Percentiles rank a stretch among this genome's conserved stretches.
phyloP scores from a whole-genome alignment of 2,113 vertebrate genomes.

The Gavialis gangeticus region DNA sequence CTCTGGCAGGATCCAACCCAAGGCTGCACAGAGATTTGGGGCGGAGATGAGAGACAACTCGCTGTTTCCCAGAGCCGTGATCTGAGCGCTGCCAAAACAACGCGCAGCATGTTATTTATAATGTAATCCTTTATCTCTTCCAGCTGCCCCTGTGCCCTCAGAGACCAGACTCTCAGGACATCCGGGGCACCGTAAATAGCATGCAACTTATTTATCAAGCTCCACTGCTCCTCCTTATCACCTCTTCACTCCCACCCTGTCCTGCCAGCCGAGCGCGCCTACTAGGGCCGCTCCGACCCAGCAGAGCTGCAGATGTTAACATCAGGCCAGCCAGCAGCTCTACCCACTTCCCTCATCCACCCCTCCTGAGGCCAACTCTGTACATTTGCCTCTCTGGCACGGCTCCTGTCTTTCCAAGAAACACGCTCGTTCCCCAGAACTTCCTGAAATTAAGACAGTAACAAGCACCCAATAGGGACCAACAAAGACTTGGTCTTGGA shows the following conservation, averaged over 20 bases:
- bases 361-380: neutral
- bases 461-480: neutral
- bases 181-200: neutral
- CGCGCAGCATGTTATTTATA: no score
- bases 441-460: neutral
- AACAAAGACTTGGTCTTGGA: neutral
- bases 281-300: neutral
- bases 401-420: neutral
- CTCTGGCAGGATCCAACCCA: no score
- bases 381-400: neutral
- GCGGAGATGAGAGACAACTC: no score
- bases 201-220: neutral
- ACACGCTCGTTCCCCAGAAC: neutral
- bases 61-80: no score
- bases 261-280: neutral
- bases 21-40: no score
- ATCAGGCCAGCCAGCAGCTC: neutral
- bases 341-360: neutral
- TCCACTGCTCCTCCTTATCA: neutral
- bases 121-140: neutral
- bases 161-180: neutral
- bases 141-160: neutral
- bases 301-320: neutral
- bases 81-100: neutral
- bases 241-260: neutral